Evolutionary conservation across 2,888 invertebrate genomes (phyloP), one percentile per base, ranked within the genome.

Genomic region (Rhopalosiphum nymphaeae): DNA sequence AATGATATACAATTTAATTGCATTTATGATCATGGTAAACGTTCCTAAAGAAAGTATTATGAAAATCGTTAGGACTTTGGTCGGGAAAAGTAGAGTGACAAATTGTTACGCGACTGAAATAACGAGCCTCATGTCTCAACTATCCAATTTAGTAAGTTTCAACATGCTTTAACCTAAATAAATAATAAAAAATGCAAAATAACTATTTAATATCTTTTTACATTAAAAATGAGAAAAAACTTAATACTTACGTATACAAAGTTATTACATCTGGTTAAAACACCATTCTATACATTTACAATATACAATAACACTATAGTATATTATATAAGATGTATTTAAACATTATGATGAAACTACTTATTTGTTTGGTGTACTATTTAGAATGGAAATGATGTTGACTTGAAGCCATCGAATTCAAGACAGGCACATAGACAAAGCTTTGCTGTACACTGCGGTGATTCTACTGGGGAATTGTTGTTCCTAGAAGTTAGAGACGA

Each of bases 21-120:
- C 99, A 3, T 99, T 99, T 95, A 97, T 99, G 97, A 98, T 99
- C 0, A 98, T 99, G 98, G 96, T 99, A 95, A 98, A 98, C 95
- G 98, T 98, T 2, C 97, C 97, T 94, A 97, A 99, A 95, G 97
- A 97, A 94, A 98, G 98, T 95, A 96, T 98, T 49, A 97, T 98
- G 95, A 97, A 98, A 95, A 99, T 99, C 96, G 96, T 97, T n/a
- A 97, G 99, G 29, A 97, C 99, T 88, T 96, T 99, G 94, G 97
- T 99, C 26, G 99, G 99, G 11, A 99, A 99, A 96, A 99, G 99
- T 96, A 99, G 99, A 96, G 99, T 99, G 95, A 99, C 99, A 3
- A 97, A 99, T 86, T 98, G 98, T 2, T 99, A 99, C 96, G 99
- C 99, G 95, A 99, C 99, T 96, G 99, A 99, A 96, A 98, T 99